Evolutionary conservation across 2,888 invertebrate species (phyloP).

Genomic region (Cactoblastis cactorum): DNA sequence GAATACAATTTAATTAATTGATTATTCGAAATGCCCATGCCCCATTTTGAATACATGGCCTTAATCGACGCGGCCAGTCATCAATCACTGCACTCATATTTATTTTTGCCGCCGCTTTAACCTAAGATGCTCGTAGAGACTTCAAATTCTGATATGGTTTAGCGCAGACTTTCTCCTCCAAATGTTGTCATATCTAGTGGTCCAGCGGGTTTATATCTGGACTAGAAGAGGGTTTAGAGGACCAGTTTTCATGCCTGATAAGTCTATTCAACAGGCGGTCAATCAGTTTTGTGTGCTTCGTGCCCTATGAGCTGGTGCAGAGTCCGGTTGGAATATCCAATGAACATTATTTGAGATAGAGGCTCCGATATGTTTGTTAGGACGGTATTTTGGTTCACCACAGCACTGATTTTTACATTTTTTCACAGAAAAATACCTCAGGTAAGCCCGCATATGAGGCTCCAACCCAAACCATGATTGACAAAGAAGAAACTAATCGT

Average conservation of each 20-base stretch:
- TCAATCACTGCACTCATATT: background rate
- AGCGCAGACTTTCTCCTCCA: conserved; percentile 7
- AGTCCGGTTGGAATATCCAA: no score
- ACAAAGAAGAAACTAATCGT: no score
- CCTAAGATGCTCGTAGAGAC: conserved; percentile 6
- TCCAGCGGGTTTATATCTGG: conserved; percentile 12
- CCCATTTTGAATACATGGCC: background rate
- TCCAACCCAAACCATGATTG: no score
- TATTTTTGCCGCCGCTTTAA: conserved; percentile 14
- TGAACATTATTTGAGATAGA: no score
- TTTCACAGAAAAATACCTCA: no score
- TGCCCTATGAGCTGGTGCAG: no score
- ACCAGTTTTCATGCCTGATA: conserved; percentile 16
- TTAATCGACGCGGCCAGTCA: background rate
- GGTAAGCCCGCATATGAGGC: no score
- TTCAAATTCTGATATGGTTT: conserved; percentile 5
- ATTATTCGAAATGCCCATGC: background rate
- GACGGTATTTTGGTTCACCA: no score
- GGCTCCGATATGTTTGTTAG: no score
- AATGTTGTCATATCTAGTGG: conserved; percentile 16
- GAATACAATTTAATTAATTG: no score
- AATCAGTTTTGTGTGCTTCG: no score
- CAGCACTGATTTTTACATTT: no score
- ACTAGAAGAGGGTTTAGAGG: conserved; percentile 16
- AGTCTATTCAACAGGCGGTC: background rate